Evolutionary conservation across 1,140 invertebrate genomes (phyloP).

Genomic region (Macrobrachium nipponense): DNA sequence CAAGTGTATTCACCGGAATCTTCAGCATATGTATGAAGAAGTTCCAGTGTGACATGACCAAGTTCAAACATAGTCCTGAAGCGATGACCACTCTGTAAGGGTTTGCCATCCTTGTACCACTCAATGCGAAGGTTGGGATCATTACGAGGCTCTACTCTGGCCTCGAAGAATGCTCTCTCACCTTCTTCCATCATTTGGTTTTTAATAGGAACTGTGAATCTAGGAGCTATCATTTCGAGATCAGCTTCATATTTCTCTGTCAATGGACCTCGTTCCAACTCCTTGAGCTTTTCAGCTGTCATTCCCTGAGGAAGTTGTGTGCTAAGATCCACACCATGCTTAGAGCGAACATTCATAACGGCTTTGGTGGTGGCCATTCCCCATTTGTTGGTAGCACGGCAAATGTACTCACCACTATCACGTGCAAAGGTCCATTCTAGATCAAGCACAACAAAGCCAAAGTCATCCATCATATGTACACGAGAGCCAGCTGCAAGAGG

Average conservation of each 20-base stretch:
- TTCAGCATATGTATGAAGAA: conserved; percentile 91
- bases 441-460: conserved; percentile 90
- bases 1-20: conserved; percentile 95
- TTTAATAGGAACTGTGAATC: conserved; percentile 81
- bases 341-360: conserved; percentile 78
- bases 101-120: conserved; percentile 93
- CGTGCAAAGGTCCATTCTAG: conserved; percentile 87
- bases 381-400: conserved; percentile 87
- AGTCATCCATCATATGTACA: conserved; percentile 91
- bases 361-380: conserved; percentile 86
- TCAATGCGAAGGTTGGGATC: conserved; percentile 92
- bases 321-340: conserved; percentile 89
- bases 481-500: conserved; percentile 88
- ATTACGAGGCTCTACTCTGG: conserved; percentile 92
- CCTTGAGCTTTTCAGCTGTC: conserved; percentile 91
- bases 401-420: conserved; percentile 88
- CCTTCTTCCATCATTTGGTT: conserved; percentile 72
- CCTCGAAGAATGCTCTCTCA: conserved; percentile 94
- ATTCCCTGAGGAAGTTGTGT: conserved; percentile 93
- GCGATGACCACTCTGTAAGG: conserved; percentile 86
- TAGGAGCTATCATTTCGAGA: conserved; percentile 76
- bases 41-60: conserved; percentile 94
- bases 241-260: conserved; percentile 77
- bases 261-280: conserved; percentile 87
- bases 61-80: conserved; percentile 93